Percentiles rank a stretch among this genome's conserved stretches.
phyloP scores from a whole-genome alignment of 2,113 vertebrate species.

The Notarius lentiginosus region DNA sequence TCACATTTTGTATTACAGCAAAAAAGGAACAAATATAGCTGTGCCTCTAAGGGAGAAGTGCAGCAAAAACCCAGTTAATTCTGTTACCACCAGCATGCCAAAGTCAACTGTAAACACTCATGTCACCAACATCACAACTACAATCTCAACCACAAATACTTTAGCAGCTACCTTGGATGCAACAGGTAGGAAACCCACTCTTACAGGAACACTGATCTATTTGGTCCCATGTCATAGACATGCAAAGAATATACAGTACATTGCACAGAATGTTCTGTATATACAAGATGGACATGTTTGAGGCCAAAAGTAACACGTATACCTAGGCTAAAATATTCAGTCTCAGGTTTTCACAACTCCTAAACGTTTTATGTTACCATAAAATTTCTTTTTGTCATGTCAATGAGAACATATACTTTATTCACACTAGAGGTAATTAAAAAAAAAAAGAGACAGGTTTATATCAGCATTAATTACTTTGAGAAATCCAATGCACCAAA shows the following conservation, averaged over 20 bases:
- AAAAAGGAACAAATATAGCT: constrained; percentile 32
- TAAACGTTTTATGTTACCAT: not conserved
- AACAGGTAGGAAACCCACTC: constrained; percentile 12
- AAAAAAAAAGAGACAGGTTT: not conserved
- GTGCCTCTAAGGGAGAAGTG: constrained; percentile 56
- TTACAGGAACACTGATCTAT: not conserved
- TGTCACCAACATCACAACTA: not conserved
- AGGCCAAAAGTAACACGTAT: not conserved
- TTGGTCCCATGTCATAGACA: not conserved
- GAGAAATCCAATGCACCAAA: not conserved
- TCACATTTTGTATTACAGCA: constrained; percentile 52
- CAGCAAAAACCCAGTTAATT: not conserved
- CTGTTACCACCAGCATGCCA: not conserved
- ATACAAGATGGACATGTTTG: not conserved
- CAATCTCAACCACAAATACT: not conserved
- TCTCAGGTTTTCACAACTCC: not conserved
- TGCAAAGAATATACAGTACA: not conserved
- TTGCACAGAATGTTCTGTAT: not conserved
- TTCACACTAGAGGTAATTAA: not conserved
- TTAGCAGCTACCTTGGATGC: not conserved
- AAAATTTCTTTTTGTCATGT: not conserved
- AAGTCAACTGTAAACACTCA: constrained; percentile 10
- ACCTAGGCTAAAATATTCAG: not conserved
- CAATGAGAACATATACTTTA: not conserved
- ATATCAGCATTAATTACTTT: not conserved